These are phyloP conservation scores for Megastigmus dorsalis DNA, from an alignment of 2,888 invertebrate species.

Conservation along the genomic window DNA sequence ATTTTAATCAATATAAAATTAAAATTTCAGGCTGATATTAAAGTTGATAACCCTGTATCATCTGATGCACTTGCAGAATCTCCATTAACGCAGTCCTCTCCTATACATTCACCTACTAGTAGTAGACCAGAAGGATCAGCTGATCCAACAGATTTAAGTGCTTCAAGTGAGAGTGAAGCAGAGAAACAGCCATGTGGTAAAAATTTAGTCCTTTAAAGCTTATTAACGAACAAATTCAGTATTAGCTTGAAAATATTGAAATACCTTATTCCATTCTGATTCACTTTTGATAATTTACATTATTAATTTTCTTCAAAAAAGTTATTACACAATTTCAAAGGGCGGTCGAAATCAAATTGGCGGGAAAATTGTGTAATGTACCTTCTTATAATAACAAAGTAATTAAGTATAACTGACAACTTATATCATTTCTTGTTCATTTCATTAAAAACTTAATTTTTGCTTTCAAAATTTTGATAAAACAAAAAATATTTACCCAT, in stretches of 20 bases:
- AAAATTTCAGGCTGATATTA: constrained; percentile 44
- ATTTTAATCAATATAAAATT: neutral
- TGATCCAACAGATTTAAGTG: constrained; percentile 85
- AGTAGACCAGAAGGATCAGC: constrained; percentile 48
- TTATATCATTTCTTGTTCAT: no score
- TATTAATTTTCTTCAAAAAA: no score
- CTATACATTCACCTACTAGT: constrained; percentile 46
- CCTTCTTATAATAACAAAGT: no score
- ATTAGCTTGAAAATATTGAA: neutral
- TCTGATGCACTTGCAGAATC: constrained; percentile 45
- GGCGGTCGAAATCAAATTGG: no score
- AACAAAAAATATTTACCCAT: no score
- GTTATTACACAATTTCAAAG: no score
- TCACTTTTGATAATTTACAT: no score
- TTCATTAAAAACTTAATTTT: no score
- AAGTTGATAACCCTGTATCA: constrained; percentile 56
- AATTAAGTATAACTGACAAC: no score
- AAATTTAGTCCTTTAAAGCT: constrained; percentile 38
- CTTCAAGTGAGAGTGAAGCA: constrained; percentile 87
- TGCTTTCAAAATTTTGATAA: no score
- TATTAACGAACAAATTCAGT: neutral
- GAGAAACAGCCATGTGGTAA: constrained; percentile 77
- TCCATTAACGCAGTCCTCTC: constrained; percentile 43
- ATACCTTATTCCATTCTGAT: neutral
- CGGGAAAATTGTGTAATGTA: no score